phyloP scores from a whole-genome alignment of 1,140 invertebrate species.

The Habropoda laboriosa region DNA sequence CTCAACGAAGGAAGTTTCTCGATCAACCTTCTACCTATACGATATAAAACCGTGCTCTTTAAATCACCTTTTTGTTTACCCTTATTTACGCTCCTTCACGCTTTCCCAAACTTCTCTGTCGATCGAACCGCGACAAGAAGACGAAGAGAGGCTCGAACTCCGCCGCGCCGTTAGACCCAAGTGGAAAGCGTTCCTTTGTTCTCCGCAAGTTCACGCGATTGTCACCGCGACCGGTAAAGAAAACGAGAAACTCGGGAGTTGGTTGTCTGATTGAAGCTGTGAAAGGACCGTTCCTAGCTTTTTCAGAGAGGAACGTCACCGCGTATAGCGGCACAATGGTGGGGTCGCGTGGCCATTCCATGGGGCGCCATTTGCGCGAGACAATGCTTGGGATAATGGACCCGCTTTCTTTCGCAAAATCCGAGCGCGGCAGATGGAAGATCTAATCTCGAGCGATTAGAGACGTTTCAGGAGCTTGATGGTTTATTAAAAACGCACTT shows the following conservation, averaged over 20 bases:
- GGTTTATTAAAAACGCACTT: no score
- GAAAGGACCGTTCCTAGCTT: not conserved
- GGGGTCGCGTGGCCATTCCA: slow-evolving; percentile 2
- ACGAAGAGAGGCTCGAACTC: no score
- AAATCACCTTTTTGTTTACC: not conserved
- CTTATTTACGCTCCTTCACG: not conserved
- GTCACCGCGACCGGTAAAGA: not conserved
- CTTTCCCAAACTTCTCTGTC: not conserved
- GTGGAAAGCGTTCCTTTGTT: not conserved
- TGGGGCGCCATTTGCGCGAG: slow-evolving; percentile 6
- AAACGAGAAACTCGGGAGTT: not conserved
- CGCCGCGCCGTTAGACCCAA: no score
- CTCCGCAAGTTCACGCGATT: not conserved
- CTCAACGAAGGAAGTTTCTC: not conserved
- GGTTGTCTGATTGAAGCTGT: not conserved
- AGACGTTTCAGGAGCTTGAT: no score
- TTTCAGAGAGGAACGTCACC: no score
- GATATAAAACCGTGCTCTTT: no score
- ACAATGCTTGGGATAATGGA: slow-evolving; percentile 45
- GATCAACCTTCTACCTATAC: not conserved
- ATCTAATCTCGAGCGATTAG: no score
- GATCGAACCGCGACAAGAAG: no score
- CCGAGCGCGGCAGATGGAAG: no score
- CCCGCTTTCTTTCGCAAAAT: not conserved
- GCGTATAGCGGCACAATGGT: no score